Evolutionary conservation across 64 coral and sea anemone genomes (phyloP), one percentile per base, ranked within the genome.

Genomic region (Montipora efflorescens): DNA sequence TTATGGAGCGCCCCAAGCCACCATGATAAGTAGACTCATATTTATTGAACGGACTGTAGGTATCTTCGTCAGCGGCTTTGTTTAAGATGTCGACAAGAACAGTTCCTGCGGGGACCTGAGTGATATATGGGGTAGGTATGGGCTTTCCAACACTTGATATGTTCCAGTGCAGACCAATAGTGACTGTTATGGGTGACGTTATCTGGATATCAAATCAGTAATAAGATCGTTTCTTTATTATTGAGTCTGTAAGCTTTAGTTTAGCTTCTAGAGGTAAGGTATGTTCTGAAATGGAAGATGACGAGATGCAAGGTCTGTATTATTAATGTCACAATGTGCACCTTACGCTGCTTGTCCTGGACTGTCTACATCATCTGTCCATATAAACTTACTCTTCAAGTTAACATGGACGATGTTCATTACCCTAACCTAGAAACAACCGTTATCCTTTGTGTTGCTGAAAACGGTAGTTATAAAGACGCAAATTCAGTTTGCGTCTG

Each of bases 141-240:
- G 82, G 82, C 46, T 85, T 85, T 16, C 46, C 82, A 20, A 70
- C 46, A 14, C 15, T 48, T 0, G 14, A 49, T 2, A 69, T 16
- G 25, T 85, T 13, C 82, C 82, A 85, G 16, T 85, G 43, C 2
- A 70, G 18, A 49, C 9, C 82, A 70, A 85, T 70, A 16, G 82
- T 85, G 4, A 85, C 82, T 20, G 82, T 85, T 59, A 85, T 85
- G 4, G 57, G 53, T 21, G 62, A 52, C 7, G 66, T 2, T n/a
- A 44, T 46, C n/a, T 10, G 59, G 3, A 64, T 70, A 8, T 57
- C 50, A 21, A 49, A 7, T 28, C 28, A 28, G 28, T 28, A 28
- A 28, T 28, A 28, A 28, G 28, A 28, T 28, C 28, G 28, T 28
- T 28, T 28, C 28, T 28, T 28, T 28, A 78, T 57, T 57, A 57